These are phyloP conservation scores for Lepus townsendii DNA, from an alignment of 2,797 vertebrate genomes.

Conservation along the genomic window DNA sequence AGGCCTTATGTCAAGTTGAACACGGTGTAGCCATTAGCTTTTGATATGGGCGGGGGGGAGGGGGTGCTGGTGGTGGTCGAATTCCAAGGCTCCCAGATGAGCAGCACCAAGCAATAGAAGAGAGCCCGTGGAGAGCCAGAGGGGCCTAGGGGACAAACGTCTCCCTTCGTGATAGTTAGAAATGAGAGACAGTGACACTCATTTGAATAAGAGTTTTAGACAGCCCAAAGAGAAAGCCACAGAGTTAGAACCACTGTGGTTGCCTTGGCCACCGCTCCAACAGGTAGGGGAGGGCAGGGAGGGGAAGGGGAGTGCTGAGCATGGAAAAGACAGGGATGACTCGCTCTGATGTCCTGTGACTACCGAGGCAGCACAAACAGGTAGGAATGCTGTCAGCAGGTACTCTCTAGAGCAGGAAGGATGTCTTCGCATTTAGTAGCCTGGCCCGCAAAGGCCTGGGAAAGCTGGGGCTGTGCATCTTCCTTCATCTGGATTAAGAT, in stretches of 20 bases:
- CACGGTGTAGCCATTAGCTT: neutral
- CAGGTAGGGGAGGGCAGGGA: neutral
- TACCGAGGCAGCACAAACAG: neutral
- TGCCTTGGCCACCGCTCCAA: neutral
- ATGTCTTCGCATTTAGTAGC: neutral
- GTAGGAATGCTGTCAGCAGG: neutral
- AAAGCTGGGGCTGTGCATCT: neutral
- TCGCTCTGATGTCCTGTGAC: neutral
- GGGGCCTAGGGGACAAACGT: neutral
- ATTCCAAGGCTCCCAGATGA: neutral
- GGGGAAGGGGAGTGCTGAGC: neutral
- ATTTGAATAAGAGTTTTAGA: constrained; percentile 14
- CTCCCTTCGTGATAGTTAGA: neutral
- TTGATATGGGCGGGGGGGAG: neutral
- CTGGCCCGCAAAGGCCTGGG: neutral
- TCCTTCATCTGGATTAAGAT: constrained; percentile 33
- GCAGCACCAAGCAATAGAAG: neutral
- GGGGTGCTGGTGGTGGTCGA: neutral
- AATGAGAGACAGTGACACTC: neutral
- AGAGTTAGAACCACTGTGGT: neutral
- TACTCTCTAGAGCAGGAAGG: neutral
- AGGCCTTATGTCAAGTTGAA: neutral
- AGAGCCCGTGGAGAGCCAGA: neutral
- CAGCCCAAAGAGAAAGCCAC: neutral
- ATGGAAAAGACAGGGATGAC: neutral